Base-by-base conservation (phyloP, 2,113 vertebrate genomes). In the Gymnocephalus cernua region DNA sequence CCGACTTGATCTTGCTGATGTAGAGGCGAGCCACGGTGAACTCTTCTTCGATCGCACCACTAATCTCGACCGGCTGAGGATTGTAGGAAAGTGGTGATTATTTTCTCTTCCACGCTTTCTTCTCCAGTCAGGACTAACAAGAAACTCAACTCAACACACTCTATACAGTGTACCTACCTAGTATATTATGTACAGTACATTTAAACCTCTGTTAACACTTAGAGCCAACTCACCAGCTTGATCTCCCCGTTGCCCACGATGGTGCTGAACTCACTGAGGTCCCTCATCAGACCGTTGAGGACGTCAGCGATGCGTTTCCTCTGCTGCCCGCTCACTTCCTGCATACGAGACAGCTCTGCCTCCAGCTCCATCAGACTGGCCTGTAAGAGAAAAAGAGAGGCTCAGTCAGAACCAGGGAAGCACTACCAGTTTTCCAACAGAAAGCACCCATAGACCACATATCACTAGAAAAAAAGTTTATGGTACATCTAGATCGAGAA, bases 1-100 rank as follows among this genome's bases (percentile, higher is more conserved):
- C 97, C 0, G 97, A 98, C 83, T 98, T 98, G 92, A 99, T 98
- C 93, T 98, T 98, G 90, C 97, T 98, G 91, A 98, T 97, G 87
- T 99, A 99, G 56, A 99, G 96, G 2, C 97, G 94, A 15, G 97
- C 97, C 64, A 98, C 97, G 0, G 97, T 96, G 89, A 99, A 99
- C 94, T 99, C 97, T 88, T 99, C 97, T 88, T 99, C 97, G 1
- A 99, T 97, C 19, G 97, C 97, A 0, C 97, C 97, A 0, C 97
- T 99, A 83, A 98, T 96, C 93, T 99, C 97, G 91, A 97, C 96
- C 0, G 97, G 97, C 97, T 90, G 72, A n/a, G 21, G 14, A 44
- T 25, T 19, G 21, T n/a, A 38, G 16, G 12, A 23, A 48, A 64
- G 38, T 2, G 38, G 38, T 41, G 64, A 45, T 23, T 27, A 29